Conservation (phyloP, 2,797 vertebrate genomes). For the Emydoidea blandingii region DNA sequence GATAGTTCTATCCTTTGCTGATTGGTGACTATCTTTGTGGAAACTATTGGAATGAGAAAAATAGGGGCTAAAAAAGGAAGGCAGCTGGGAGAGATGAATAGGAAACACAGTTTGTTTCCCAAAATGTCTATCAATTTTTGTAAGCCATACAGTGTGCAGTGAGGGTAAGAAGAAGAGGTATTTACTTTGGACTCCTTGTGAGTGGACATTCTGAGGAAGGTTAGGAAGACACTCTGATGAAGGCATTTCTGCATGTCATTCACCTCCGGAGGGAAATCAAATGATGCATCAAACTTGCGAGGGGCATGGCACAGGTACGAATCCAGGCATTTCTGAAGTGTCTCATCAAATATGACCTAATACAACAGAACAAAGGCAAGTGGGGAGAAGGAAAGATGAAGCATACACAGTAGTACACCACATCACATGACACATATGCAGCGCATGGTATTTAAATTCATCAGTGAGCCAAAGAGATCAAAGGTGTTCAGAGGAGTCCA, state of each 20-base stretch:
- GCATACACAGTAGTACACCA: background rate
- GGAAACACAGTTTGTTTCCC: background rate
- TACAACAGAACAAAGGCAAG: background rate
- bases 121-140: background rate
- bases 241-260: conserved; percentile 85
- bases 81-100: background rate
- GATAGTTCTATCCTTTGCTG: background rate
- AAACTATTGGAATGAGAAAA: background rate
- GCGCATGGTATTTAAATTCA: background rate
- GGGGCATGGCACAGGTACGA: conserved; percentile 90
- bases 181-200: conserved; percentile 96
- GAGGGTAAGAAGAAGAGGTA: background rate
- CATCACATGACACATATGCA: accelerated
- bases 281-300: conserved; percentile 84
- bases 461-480: background rate
- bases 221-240: conserved; percentile 89
- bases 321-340: conserved; percentile 92
- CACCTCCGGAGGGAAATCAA: conserved; percentile 81
- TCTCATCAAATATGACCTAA: conserved; percentile 96
- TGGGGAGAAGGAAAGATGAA: background rate
- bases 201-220: conserved; percentile 96
- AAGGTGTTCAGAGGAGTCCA: background rate
- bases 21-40: accelerated
- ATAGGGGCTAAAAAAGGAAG: background rate
- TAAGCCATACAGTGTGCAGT: accelerated